A percentile compares a stretch with the other conserved stretches of the same genome.
Evolutionary conservation across 2,888 invertebrate genomes (phyloP).

Genomic region (Meteorus cinctellus): DNA sequence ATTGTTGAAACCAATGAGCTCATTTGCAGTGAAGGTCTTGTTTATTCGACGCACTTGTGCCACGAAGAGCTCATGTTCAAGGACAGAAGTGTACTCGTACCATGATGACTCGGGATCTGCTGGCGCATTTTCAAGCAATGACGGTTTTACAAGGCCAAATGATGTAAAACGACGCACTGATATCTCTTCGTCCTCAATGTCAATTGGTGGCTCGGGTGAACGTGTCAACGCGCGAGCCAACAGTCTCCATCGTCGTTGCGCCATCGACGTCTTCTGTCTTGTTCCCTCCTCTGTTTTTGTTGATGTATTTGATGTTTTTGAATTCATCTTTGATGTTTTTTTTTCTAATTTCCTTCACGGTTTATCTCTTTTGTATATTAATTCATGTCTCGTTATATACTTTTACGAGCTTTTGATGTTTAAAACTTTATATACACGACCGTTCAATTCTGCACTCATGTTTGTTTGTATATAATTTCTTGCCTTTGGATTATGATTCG

Average conservation of each 20-base stretch:
- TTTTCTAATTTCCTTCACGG: not conserved
- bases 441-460: not conserved
- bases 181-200: constrained; percentile 59
- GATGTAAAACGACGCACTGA: constrained; percentile 72
- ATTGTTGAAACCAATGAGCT: constrained; percentile 87
- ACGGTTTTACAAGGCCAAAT: constrained; percentile 68
- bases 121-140: constrained; percentile 57
- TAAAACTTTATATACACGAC: not conserved
- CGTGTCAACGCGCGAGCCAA: constrained; percentile 78
- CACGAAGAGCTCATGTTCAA: constrained; percentile 74
- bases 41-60: constrained; percentile 78
- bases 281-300: constrained; percentile 12
- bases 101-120: constrained; percentile 71
- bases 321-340: constrained; percentile 38
- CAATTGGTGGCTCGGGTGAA: constrained; percentile 53
- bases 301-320: constrained; percentile 29
- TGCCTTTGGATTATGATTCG: not conserved
- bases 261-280: constrained; percentile 66
- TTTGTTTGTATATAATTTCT: not conserved
- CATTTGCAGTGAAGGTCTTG: constrained; percentile 79
- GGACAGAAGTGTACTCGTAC: constrained; percentile 78
- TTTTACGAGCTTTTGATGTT: not conserved
- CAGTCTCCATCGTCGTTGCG: constrained; percentile 82
- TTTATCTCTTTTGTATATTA: constrained; percentile 19
- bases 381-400: constrained; percentile 5